These are phyloP conservation scores for Carapus acus DNA, from an alignment of 2,797 vertebrate genomes.

Conservation along the genomic window DNA sequence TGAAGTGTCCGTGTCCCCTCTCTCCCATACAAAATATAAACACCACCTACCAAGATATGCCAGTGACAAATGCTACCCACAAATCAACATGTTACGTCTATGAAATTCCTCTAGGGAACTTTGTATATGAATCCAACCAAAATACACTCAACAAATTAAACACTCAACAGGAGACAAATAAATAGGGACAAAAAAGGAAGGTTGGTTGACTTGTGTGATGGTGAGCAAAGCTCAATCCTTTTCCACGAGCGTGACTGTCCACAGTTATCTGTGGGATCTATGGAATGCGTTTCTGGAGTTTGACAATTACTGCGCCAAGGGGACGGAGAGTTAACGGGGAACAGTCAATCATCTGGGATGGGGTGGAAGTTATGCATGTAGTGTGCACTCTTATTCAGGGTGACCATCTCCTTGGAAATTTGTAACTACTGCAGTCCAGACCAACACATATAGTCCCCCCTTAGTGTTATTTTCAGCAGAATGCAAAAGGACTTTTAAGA, in stretches of 20 bases:
- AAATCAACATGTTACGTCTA: constrained; percentile 42
- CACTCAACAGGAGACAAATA: constrained; percentile 48
- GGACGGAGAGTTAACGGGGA: constrained; percentile 39
- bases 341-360: constrained; percentile 39
- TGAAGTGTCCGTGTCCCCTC: constrained; percentile 30
- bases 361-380: constrained; percentile 22
- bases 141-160: constrained; percentile 16
- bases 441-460: constrained; percentile 40
- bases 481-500: constrained; percentile 69
- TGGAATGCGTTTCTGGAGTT: constrained; percentile 45
- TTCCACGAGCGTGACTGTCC: constrained; percentile 60
- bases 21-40: constrained; percentile 56
- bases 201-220: constrained; percentile 23
- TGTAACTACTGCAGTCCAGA: constrained; percentile 54
- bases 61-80: constrained; percentile 48
- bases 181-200: constrained; percentile 30
- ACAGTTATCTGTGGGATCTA: constrained; percentile 38
- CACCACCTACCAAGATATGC: constrained; percentile 42
- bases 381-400: constrained; percentile 48
- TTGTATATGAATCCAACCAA: too few species aligned
- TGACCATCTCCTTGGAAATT: constrained; percentile 53
- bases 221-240: constrained; percentile 42
- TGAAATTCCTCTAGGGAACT: constrained; percentile 18
- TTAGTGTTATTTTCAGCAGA: constrained; percentile 26
- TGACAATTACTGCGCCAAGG: constrained; percentile 53